Base-by-base conservation (phyloP, 2,888 invertebrate species). In the Lasioglossum marginatum region DNA sequence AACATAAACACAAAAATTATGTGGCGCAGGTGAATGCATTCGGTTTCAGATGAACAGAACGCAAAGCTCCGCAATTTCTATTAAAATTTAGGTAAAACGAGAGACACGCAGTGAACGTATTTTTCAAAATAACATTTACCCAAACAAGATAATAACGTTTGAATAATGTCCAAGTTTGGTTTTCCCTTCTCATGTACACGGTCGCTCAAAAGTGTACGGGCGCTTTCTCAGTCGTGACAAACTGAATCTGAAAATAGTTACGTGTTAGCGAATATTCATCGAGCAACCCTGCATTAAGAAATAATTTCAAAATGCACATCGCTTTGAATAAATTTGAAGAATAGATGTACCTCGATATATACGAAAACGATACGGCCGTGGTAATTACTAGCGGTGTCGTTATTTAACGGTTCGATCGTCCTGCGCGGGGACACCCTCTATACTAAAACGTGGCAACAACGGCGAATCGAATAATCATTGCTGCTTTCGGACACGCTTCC, bases 371-470 rank as follows among this genome's bases (percentile, higher is more conserved):
- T n/a, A 63, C 52, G 74, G 10, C 60, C 34, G 43, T 43, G 19
- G 57, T 63, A 34, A 79, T 82, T 79, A 79, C 79, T 82, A 40
- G 45, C 37, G 63, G 52, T 1, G 43, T n/a, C 34, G 52, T 68
- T 27, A 14, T 60, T 27, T 31, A 63, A 63, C 63, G 63, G 63
- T 63, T 31, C 63, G 19, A 63, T n/a, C 57, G 57, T 57, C 10
- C 57, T 34, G 63, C 31, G 31, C 6, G 16, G 63, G 63, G 19
- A 63, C 31, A 63, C 63, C 63, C 63, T 63, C 31, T 31, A 34
- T 31, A 19, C 63, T 31, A 31, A 31, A 63, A 31, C 31, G 19
- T 31, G 31, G 66, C 66, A 79, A 68, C 40, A 68, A 76, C 75
- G 31, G 19, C 45, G 37, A 16, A 34, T 34, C 45, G 63, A 75